Evolutionary conservation across 1,140 invertebrate species (phyloP).

Genomic region (Lepidurus arcticus): DNA sequence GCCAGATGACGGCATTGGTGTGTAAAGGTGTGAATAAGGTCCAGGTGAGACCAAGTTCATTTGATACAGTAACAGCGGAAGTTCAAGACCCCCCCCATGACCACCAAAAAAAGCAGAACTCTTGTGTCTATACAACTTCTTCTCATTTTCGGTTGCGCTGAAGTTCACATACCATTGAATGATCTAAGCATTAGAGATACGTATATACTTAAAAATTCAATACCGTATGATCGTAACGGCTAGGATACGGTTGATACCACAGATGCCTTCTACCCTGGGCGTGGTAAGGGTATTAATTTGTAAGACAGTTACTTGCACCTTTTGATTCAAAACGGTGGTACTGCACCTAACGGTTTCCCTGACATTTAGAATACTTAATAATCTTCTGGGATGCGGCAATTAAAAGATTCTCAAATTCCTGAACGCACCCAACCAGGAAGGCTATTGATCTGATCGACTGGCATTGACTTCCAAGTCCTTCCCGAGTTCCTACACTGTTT

Average conservation of each 20-base stretch:
- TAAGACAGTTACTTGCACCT: no score
- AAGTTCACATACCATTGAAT: neutral
- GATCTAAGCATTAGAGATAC: no score
- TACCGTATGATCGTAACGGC: no score
- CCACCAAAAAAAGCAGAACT: neutral
- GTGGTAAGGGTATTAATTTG: no score
- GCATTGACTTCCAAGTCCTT: neutral
- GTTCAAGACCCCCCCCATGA: neutral
- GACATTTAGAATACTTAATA: neutral
- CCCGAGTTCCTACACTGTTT: neutral
- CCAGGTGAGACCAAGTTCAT: neutral
- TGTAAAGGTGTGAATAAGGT: neutral
- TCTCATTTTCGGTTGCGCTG: neutral
- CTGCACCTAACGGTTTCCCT: neutral
- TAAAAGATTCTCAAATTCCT: neutral
- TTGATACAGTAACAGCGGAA: neutral
- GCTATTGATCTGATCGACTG: conserved; percentile 1
- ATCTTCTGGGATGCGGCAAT: neutral
- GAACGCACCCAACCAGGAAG: neutral
- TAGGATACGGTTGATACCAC: no score
- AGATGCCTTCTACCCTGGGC: no score
- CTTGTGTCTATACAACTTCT: neutral
- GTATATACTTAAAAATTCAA: no score
- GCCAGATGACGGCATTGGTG: neutral
- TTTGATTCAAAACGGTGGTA: no score